Percentiles rank a stretch among this genome's conserved stretches.
Evolutionary conservation across 2,797 vertebrate genomes (phyloP).

Genomic region (Sebastes kiyomatsui): DNA sequence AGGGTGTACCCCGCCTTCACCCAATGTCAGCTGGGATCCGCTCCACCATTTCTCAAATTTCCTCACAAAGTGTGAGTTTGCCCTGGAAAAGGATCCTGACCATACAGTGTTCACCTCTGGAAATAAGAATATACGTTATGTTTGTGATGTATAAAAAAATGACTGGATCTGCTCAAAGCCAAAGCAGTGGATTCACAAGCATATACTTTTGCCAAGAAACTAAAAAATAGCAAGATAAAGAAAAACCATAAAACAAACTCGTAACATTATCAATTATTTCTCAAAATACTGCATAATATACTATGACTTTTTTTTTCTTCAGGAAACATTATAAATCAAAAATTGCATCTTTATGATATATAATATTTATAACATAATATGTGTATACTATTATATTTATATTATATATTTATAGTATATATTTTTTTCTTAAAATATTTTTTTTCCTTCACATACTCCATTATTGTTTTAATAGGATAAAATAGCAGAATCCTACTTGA

Average conservation of each 20-base stretch:
- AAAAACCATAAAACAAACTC: not conserved
- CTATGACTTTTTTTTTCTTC: not conserved
- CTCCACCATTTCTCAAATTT: no score
- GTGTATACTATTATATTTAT: no score
- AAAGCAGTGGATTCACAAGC: not conserved
- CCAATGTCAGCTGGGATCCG: no score
- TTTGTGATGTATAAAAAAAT: not conserved
- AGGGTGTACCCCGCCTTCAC: fast-evolving
- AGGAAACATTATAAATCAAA: not conserved
- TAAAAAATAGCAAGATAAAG: not conserved
- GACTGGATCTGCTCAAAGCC: not conserved
- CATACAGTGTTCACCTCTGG: not conserved
- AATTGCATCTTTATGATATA: not conserved
- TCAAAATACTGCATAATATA: not conserved
- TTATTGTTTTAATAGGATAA: not conserved
- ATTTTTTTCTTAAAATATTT: not conserved
- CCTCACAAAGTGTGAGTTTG: not conserved
- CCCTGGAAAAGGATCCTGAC: not conserved
- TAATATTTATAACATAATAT: no score
- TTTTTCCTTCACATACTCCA: not conserved
- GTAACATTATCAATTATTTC: not conserved
- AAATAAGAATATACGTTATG: not conserved
- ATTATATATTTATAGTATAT: no score
- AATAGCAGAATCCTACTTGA: not conserved
- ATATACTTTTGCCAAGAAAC: not conserved